phyloP scores from a whole-genome alignment of 2,888 invertebrate genomes.

The Mimumesa dahlbomi region DNA sequence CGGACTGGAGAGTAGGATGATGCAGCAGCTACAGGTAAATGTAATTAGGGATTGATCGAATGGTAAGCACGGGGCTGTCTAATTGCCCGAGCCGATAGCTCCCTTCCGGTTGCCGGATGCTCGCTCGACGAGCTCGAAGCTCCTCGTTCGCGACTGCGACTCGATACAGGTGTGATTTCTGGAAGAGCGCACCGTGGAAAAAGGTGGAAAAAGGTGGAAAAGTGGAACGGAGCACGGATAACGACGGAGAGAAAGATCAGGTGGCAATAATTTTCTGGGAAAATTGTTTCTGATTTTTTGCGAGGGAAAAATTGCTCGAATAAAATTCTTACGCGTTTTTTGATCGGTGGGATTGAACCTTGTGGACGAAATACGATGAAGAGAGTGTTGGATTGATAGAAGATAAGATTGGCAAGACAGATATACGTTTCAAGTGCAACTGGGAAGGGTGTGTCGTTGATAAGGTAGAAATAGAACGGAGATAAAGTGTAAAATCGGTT shows the following conservation, averaged over 20 bases:
- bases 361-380: no score
- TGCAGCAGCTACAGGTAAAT: conserved; percentile 72
- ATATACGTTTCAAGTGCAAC: not conserved
- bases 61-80: conserved; percentile 65
- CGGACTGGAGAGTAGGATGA: conserved; percentile 44
- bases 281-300: no score
- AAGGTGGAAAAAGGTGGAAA: no score
- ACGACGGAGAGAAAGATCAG: no score
- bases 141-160: not conserved
- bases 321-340: no score
- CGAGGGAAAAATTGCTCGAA: no score
- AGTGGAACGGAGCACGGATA: no score
- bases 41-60: conserved; percentile 75
- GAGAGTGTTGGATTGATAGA: no score
- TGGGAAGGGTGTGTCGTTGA: conserved; percentile 19
- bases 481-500: not conserved
- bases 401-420: conserved; percentile 6
- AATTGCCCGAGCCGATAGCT: conserved; percentile 64
- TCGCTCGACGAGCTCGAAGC: conserved; percentile 44
- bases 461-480: conserved; percentile 19
- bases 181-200: no score
- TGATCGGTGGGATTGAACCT: no score
- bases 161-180: no score
- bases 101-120: conserved; percentile 52
- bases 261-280: no score